Evolutionary conservation across 2,888 invertebrate species (phyloP), one percentile per base, ranked within the genome.

Genomic region (Apamea sordens): DNA sequence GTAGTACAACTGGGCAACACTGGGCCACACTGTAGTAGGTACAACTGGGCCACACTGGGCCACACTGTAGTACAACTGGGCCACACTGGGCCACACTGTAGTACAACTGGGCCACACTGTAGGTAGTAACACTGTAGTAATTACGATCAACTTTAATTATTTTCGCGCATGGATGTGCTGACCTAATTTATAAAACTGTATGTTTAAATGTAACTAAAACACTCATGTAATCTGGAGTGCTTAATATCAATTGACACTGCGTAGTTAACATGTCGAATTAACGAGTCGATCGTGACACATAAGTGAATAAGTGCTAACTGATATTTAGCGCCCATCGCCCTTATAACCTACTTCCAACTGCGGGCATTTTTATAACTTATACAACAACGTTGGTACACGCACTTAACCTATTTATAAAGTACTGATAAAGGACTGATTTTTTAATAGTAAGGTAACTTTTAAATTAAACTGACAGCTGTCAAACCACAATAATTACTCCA

Each of bases 201-300:
- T 28, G 41, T 77, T 78, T 59, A 69, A 70, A 80, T 47, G 18
- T 61, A 69, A 77, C 41, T 41, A 21, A 50, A 28, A 65, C 21
- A 63, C 56, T 72, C 67, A 21, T 50, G 4, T 50, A 69, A 68
- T 73, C 50, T 53, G 36, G 44, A 83, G 74, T 87, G 80, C 28
- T 77, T 71, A 73, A 84, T 86, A 86, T 84, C 86, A 84, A 63
- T 86, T 83, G 73, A 73, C 84, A 74, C 86, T 61, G 13, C 41
- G 36, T 65, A 56, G 68, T 67, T 72, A 78, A 83, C 78, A 74
- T 71, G 63, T 73, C 44, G 53, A 83, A 83, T 83, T 82, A 77
- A 83, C 78, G 63, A 59, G 71, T 59, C 15, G 53, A 53, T 36
- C 50, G 68, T 74, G 73, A 86, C 86, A 76, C 73, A 65, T 56